Conservation (phyloP, 2,113 vertebrate species). For the Stegastes partitus region DNA sequence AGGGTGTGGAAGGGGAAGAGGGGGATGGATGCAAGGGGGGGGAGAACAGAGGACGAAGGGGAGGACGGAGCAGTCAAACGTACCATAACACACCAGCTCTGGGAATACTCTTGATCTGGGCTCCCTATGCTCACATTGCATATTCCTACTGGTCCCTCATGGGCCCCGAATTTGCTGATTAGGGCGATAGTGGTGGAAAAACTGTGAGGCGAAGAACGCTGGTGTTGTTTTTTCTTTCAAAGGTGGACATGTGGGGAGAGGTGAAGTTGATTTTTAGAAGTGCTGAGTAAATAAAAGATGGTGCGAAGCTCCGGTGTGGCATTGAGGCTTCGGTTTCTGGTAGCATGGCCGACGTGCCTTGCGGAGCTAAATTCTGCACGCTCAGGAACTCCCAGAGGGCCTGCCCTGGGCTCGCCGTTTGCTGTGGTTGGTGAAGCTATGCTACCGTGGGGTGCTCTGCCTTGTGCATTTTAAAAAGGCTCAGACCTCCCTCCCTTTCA, state of each 20-base stretch:
- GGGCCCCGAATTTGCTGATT: slow-evolving; percentile 71
- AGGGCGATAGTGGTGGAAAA: slow-evolving; percentile 43
- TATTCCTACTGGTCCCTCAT: slow-evolving; percentile 61
- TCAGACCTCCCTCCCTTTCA: slow-evolving; percentile 82
- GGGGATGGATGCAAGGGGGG: slow-evolving; percentile 44
- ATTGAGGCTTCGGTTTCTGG: slow-evolving; percentile 40
- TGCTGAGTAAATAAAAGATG: slow-evolving; percentile 65
- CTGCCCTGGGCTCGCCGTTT: slow-evolving; percentile 71
- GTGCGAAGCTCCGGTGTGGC: slow-evolving; percentile 32
- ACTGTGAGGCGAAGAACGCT: slow-evolving; percentile 42
- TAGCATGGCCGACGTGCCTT: slow-evolving; percentile 3
- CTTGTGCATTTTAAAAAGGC: slow-evolving; percentile 83
- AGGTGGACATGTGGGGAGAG: slow-evolving; percentile 63
- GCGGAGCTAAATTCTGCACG: slow-evolving; percentile 59
- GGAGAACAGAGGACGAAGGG: slow-evolving; percentile 52
- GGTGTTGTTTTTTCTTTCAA: slow-evolving; percentile 25
- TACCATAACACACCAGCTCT: slow-evolving; percentile 65
- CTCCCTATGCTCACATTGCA: slow-evolving; percentile 58
- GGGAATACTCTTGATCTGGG: slow-evolving; percentile 66
- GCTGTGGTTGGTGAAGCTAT: slow-evolving; percentile 69
- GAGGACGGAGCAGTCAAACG: slow-evolving; percentile 71
- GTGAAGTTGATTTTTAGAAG: slow-evolving; percentile 52
- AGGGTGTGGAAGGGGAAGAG: slow-evolving; percentile 75
- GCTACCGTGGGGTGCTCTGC: slow-evolving; percentile 68
- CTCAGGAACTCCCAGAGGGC: slow-evolving; percentile 61